Percentiles rank a stretch among this genome's conserved stretches.
Conservation (phyloP, 1,140 invertebrate genomes). For the Trichonephila clavipes region DNA sequence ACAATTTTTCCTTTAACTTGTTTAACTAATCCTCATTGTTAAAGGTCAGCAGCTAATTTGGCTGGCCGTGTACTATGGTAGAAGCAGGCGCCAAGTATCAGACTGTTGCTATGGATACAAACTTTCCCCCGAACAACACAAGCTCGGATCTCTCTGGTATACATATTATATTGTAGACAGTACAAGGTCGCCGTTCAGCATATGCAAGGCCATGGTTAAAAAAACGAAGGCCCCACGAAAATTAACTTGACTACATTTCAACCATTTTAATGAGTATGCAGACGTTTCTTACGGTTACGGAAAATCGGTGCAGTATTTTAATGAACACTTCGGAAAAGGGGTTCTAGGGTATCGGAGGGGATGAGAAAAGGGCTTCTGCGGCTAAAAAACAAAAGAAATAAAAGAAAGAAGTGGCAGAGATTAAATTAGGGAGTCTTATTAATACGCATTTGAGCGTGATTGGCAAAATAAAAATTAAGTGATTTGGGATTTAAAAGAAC, state of each 20-base stretch:
- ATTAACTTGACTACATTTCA: conserved; percentile 44
- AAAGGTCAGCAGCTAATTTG: conserved; percentile 73
- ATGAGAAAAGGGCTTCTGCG: neutral
- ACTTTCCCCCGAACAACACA: conserved; percentile 40
- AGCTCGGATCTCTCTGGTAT: conserved; percentile 39
- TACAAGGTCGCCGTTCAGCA: conserved; percentile 49
- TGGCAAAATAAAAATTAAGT: too few species aligned
- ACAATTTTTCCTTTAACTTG: conserved; percentile 72
- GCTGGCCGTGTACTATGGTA: conserved; percentile 70
- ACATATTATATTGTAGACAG: conserved; percentile 60
- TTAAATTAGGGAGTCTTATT: too few species aligned
- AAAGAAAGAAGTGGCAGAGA: too few species aligned
- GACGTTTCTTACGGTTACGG: neutral
- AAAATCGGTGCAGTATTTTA: neutral
- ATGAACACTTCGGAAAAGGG: neutral
- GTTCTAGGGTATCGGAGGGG: neutral
- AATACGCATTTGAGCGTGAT: too few species aligned
- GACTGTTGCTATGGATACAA: conserved; percentile 57
- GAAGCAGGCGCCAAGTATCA: conserved; percentile 66
- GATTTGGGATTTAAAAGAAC: too few species aligned
- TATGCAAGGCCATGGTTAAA: conserved; percentile 67
- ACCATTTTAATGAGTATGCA: conserved; percentile 32
- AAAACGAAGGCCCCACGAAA: conserved; percentile 17
- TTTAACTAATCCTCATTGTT: conserved; percentile 72
- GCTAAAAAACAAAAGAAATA: neutral